Evolutionary conservation across 2,113 vertebrate species (phyloP), one percentile per base, ranked within the genome.

Genomic region (Nanorana parkeri): DNA sequence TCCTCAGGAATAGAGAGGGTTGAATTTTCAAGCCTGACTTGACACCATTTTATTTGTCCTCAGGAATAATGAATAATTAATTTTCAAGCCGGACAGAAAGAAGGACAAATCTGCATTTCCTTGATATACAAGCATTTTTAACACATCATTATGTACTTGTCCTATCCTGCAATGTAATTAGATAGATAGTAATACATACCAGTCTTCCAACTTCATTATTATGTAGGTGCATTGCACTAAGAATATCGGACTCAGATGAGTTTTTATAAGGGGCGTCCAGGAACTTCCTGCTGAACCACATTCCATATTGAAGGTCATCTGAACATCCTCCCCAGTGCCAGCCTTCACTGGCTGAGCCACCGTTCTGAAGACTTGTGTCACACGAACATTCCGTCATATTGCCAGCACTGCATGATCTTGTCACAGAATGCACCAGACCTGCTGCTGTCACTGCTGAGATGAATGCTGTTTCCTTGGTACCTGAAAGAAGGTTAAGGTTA

Each of bases 321-420:
- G 98, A 99, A 88, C 98, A 99, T 88, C 98, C 97, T 0, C 97
- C 97, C 98, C 98, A 99, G 79, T 98, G 95, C 98, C 98, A 99
- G 66, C 94, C 95, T 87, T 96, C 94, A 0, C 74, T 88, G 1
- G 91, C 71, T 0, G 94, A 95, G 80, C 94, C 93, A 0, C 91
- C 91, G 0, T 92, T 94, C 64, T 89, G 91, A 83, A 96, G 92
- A 26, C 75, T 91, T 0, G 80, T 74, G 29, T 97, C 97, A 1
- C 98, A 99, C 75, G 97, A 96, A 19, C 98, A 99, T 87, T 97
- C 97, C 0, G 96, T 97, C 91, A 95, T 84, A 85, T 99, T 98
- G 0, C 97, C 97, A 0, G 95, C 94, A 0, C 98, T 99, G 88
- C 98, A 99, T 0, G 94, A 93, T 11, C 94, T 95, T 0, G 98